Evolutionary conservation across 2,888 invertebrate genomes (phyloP).

Genomic region (Gymnoscelis rufifasciata): DNA sequence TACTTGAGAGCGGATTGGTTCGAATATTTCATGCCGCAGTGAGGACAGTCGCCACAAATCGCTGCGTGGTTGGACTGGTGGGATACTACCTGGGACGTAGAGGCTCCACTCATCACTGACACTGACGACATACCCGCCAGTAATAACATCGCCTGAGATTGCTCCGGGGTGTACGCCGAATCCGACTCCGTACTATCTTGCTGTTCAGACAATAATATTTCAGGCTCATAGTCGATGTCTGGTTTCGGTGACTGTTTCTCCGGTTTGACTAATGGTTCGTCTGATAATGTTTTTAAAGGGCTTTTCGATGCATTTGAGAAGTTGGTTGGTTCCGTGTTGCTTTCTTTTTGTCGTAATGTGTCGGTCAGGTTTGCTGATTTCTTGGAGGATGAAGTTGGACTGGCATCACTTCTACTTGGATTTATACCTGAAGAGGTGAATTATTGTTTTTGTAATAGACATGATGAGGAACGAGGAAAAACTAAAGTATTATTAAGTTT

Average conservation of each 20-base stretch:
- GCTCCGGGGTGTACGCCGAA: slow-evolving; percentile 54
- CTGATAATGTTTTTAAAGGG: slow-evolving; percentile 50
- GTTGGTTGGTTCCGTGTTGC: slow-evolving; percentile 46
- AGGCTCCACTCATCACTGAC: slow-evolving; percentile 51
- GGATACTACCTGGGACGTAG: slow-evolving; percentile 61
- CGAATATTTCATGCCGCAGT: slow-evolving; percentile 83
- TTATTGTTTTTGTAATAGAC: too few relatives aligned
- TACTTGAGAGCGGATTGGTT: slow-evolving; percentile 85
- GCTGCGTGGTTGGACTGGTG: slow-evolving; percentile 74
- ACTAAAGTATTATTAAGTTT: too few relatives aligned
- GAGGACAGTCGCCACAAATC: slow-evolving; percentile 82
- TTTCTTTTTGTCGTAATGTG: slow-evolving; percentile 53
- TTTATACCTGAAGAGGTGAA: slow-evolving; percentile 59
- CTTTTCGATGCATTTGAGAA: slow-evolving; percentile 55
- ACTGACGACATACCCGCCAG: slow-evolving; percentile 65
- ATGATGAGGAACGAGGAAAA: too few relatives aligned
- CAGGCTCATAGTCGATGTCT: slow-evolving; percentile 71
- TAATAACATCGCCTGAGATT: slow-evolving; percentile 60
- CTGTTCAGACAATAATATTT: slow-evolving; percentile 69
- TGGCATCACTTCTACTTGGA: slow-evolving; percentile 64
- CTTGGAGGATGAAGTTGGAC: slow-evolving; percentile 55
- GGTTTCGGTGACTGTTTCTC: slow-evolving; percentile 71
- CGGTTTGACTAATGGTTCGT: slow-evolving; percentile 60
- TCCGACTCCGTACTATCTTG: slow-evolving; percentile 63
- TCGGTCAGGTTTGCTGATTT: slow-evolving; percentile 56